Evolutionary conservation across 1,140 invertebrate species (phyloP).

Genomic region (Zaprionus davidi): DNA sequence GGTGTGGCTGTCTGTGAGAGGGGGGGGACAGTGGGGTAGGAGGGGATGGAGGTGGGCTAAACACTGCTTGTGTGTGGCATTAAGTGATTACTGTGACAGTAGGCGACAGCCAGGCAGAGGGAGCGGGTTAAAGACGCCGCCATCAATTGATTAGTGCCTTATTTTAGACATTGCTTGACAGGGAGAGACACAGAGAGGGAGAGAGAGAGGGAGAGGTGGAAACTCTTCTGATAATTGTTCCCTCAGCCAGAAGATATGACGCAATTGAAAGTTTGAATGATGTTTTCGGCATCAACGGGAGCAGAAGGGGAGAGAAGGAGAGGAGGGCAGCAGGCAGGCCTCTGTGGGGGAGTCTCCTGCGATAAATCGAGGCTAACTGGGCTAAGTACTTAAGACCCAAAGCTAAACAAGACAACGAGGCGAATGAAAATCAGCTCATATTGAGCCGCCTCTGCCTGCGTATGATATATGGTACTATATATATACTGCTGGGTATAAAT

Average conservation of each 20-base stretch:
- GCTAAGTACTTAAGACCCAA: constrained; percentile 30
- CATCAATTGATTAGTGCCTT: constrained; percentile 72
- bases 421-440: constrained; percentile 1
- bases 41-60: not conserved
- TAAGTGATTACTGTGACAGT: constrained; percentile 66
- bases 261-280: constrained; percentile 35
- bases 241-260: constrained; percentile 24
- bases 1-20: not conserved
- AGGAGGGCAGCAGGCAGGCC: not conserved
- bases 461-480: constrained; percentile 8
- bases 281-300: not conserved
- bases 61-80: constrained; percentile 64
- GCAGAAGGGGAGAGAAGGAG: too few relatives aligned
- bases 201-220: too few relatives aligned
- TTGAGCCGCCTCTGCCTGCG: not conserved
- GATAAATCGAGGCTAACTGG: constrained; percentile 22
- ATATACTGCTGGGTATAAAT: not conserved
- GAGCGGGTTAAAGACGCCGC: constrained; percentile 41
- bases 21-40: not conserved
- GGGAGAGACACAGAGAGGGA: not conserved
- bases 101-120: not conserved
- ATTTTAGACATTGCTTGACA: constrained; percentile 47
- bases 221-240: constrained; percentile 39
- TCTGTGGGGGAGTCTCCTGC: not conserved
- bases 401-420: constrained; percentile 6